A percentile compares a stretch with the other conserved stretches of the same genome.
Conservation (phyloP, 2,888 invertebrate genomes). For the Campoletis raptor region DNA sequence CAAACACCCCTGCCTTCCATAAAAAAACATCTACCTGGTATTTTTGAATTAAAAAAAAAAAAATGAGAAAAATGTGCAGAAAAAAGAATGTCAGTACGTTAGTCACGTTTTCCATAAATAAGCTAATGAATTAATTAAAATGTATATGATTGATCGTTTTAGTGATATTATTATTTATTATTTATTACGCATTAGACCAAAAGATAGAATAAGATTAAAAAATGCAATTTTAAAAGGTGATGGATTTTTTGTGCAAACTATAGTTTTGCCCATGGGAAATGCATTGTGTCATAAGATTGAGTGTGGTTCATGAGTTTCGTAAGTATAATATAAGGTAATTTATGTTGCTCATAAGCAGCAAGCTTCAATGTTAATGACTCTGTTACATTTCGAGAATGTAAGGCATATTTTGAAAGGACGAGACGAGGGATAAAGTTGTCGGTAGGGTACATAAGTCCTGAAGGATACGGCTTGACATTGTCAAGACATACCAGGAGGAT, state of each 20-base stretch:
- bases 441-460: background rate
- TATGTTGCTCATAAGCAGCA: background rate
- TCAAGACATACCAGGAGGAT: background rate
- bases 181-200: too few relatives aligned
- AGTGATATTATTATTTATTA: too few relatives aligned
- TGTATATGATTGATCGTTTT: too few relatives aligned
- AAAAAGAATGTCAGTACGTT: too few relatives aligned
- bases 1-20: too few relatives aligned
- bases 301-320: background rate
- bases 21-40: too few relatives aligned
- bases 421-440: background rate
- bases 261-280: background rate
- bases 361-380: background rate
- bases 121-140: too few relatives aligned
- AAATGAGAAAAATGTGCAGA: too few relatives aligned
- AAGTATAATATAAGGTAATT: background rate
- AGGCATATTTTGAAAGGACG: background rate
- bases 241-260: background rate
- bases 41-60: too few relatives aligned
- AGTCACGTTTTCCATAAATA: too few relatives aligned
- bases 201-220: too few relatives aligned
- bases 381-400: background rate
- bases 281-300: background rate
- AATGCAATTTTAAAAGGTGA: background rate
- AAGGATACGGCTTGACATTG: background rate